Evolutionary conservation across 23 tunicate genomes (phyloP).

Genomic region (Halocynthia aurantium): DNA sequence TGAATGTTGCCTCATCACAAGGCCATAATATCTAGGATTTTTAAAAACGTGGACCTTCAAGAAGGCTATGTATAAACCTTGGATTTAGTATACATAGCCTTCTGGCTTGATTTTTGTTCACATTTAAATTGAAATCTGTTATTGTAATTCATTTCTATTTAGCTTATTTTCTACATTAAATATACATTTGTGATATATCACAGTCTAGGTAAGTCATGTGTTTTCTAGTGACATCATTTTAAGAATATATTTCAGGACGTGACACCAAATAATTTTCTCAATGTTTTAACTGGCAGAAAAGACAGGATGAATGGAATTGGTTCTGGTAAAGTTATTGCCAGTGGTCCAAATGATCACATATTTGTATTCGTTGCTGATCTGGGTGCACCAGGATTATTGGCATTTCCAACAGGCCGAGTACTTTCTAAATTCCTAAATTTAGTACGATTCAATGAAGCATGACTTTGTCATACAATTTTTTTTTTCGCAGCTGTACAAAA

Average conservation of each 20-base stretch:
- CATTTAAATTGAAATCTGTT: no score
- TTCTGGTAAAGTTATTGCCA: conserved; percentile 55
- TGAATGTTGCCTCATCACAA: no score
- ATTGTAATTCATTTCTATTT: no score
- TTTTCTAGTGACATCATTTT: not conserved
- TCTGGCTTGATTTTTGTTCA: no score
- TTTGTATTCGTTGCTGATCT: conserved; percentile 80
- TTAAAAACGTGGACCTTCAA: no score
- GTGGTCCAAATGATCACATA: conserved; percentile 78
- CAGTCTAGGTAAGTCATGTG: no score
- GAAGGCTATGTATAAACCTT: no score
- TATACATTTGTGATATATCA: no score
- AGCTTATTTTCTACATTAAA: no score
- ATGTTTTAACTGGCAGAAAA: conserved; percentile 47
- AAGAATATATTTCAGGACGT: conserved; percentile 41
- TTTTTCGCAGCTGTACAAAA: conserved; percentile 43
- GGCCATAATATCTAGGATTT: no score
- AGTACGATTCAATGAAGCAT: no score
- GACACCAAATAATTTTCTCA: conserved; percentile 65
- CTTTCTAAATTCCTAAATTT: not conserved
- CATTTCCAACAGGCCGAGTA: conserved; percentile 70
- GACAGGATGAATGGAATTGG: conserved; percentile 51
- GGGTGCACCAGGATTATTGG: conserved; percentile 74
- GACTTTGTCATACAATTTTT: not conserved
- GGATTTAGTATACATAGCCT: no score